Conservation (phyloP, 2,888 invertebrate genomes). For the Acronicta leporina region DNA sequence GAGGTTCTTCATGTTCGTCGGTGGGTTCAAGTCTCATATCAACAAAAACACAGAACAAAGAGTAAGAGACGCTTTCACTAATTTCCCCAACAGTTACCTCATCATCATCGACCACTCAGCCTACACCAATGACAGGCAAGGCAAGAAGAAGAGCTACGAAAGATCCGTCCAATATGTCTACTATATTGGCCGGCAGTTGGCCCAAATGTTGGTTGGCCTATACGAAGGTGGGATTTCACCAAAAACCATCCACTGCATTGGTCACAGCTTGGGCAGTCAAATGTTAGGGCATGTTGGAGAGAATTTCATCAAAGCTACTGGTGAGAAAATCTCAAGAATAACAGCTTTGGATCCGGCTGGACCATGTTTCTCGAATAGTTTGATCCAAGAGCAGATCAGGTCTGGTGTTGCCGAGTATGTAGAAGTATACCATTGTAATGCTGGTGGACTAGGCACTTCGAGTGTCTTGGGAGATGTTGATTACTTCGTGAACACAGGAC, state of each 20-base stretch:
- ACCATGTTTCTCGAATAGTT: constrained; percentile 80
- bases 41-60: constrained; percentile 75
- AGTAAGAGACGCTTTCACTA: constrained; percentile 74
- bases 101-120: constrained; percentile 83
- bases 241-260: constrained; percentile 78
- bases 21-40: constrained; percentile 80
- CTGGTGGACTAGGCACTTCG: constrained; percentile 85
- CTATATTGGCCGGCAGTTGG: constrained; percentile 79
- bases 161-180: constrained; percentile 79
- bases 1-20: constrained; percentile 77
- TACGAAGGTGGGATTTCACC: constrained; percentile 70
- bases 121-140: constrained; percentile 77
- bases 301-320: constrained; percentile 68
- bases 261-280: constrained; percentile 82
- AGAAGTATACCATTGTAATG: constrained; percentile 90
- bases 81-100: constrained; percentile 77
- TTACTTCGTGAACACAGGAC: constrained; percentile 90
- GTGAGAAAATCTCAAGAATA: constrained; percentile 72
- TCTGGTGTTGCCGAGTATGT: constrained; percentile 89
- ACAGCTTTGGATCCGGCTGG: constrained; percentile 84
- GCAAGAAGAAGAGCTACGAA: constrained; percentile 77
- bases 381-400: constrained; percentile 82
- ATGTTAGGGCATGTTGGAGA: constrained; percentile 78
- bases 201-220: constrained; percentile 69
- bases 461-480: constrained; percentile 88